Percentiles rank a stretch among this genome's conserved stretches.
Evolutionary conservation across 2,113 vertebrate species (phyloP).

Genomic region (Onychostruthus taczanowskii): DNA sequence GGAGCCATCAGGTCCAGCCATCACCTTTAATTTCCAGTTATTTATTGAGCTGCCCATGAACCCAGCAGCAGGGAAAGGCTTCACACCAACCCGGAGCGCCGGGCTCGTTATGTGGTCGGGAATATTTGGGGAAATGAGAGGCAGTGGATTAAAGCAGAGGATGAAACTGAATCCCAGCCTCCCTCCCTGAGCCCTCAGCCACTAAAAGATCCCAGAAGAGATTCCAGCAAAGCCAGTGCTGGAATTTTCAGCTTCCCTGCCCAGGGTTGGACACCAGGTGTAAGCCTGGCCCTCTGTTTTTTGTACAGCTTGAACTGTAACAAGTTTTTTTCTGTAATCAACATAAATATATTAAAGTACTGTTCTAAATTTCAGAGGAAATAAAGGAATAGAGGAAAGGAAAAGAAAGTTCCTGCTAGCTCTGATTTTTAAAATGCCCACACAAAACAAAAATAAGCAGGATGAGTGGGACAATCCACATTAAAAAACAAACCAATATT

Average conservation of each 20-base stretch:
- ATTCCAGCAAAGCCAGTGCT: background rate
- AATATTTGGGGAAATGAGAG: background rate
- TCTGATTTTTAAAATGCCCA: fast-evolving
- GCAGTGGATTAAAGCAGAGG: background rate
- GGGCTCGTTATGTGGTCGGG: fast-evolving
- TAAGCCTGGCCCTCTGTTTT: background rate
- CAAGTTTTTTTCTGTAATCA: background rate
- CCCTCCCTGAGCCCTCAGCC: background rate
- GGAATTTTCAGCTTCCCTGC: background rate
- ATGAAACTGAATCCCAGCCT: background rate
- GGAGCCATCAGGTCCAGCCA: background rate
- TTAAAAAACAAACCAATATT: background rate
- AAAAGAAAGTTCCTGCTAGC: background rate
- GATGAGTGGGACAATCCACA: background rate
- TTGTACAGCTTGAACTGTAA: background rate
- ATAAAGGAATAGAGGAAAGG: background rate
- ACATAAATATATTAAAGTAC: background rate
- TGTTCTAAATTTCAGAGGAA: background rate
- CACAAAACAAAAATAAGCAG: background rate
- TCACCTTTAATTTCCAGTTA: background rate
- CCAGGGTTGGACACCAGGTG: background rate
- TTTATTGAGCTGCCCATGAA: background rate
- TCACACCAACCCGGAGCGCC: background rate
- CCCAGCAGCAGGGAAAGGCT: background rate
- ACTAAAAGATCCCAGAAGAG: background rate